Evolutionary conservation across 2,888 invertebrate species (phyloP), one percentile per base, ranked within the genome.

Genomic region (Euphydryas editha): DNA sequence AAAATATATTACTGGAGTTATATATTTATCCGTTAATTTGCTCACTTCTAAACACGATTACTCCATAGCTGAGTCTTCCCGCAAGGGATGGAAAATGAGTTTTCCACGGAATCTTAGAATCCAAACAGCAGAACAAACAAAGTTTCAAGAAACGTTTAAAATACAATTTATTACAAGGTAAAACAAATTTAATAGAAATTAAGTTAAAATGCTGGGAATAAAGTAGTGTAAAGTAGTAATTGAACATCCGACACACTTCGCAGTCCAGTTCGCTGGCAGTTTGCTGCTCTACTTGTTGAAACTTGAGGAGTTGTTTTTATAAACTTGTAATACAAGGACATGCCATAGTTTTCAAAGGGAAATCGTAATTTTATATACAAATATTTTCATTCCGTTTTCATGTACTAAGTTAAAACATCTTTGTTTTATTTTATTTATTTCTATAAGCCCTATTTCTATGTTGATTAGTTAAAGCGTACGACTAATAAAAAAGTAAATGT

Each of bases 201-300:
- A 21, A 51, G n/a, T 51, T 51, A 21, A 51, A 17, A 54, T 17
- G 20, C n/a, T 54, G 54, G 4, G 17, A 36, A 54, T 30, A 54
- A 36, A 54, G 36, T 17, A 54, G 54, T 11, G 30, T 15, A 30
- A 54, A 44, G 60, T 60, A 54, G 36, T 62, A 55, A 36, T 62
- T 62, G 36, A 62, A 54, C 20, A 62, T 46, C 18, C 44, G 42
- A 46, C 30, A 42, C 55, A 24, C 39, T 42, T 61, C 24, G 49
- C 8, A 15, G 49, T 20, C 24, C 39, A 54, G 20, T 59, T 59
- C 44, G 37, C 20, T 49, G 20, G 17, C 20, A 61, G 51, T 61
- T 61, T 18, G 24, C 47, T 60, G 3, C 54, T 61, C 42, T 42
- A 61, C 61, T 51, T 54, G 39, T 42, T 60, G 51, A 18, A 61